These are phyloP conservation scores for Mus pahari DNA, from an alignment of 2,113 vertebrate genomes.

Conservation along the genomic window DNA sequence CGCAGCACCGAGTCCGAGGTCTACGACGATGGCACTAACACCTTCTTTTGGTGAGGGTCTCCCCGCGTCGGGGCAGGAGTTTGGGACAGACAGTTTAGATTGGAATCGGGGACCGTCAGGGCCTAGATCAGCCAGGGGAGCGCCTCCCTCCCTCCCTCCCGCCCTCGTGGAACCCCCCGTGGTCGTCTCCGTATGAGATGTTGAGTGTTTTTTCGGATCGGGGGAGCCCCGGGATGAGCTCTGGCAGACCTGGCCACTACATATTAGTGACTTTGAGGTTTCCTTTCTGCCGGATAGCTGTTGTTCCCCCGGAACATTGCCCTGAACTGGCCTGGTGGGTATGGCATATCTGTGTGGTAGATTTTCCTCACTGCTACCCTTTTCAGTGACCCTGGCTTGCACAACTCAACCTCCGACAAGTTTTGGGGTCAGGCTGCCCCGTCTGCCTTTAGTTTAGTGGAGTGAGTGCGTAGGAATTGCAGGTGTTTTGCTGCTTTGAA, in stretches of 20 bases:
- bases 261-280: background rate
- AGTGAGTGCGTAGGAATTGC: background rate
- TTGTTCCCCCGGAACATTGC: background rate
- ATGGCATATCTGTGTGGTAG: accelerated
- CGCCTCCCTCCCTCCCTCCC: background rate
- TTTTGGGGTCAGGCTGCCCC: too few species aligned
- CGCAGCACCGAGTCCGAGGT: constrained; percentile 94
- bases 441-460: background rate
- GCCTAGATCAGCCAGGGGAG: background rate
- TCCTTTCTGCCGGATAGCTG: background rate
- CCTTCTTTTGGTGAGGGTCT: constrained; percentile 96
- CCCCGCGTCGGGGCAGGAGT: background rate
- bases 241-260: background rate
- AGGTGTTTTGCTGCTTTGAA: background rate
- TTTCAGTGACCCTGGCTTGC: background rate
- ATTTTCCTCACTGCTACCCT: background rate
- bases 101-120: background rate
- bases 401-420: background rate
- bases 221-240: background rate
- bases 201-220: background rate
- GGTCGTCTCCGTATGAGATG: background rate
- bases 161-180: background rate
- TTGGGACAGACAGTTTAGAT: background rate
- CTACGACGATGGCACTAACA: constrained; percentile 98
- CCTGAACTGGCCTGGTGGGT: background rate